Conservation (phyloP, 1,140 invertebrate genomes). For the Zaprionus taronus region DNA sequence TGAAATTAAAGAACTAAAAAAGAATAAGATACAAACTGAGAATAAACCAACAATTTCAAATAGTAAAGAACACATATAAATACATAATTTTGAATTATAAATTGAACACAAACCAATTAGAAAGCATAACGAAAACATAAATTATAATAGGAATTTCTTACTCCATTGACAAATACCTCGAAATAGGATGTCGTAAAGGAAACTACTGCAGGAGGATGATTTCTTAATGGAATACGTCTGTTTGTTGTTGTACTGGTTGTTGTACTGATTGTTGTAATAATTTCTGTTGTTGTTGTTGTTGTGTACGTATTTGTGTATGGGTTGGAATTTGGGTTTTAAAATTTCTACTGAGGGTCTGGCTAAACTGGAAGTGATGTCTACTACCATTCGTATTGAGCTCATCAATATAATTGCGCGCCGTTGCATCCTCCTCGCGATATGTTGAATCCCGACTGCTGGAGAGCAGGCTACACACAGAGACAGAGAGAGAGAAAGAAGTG, state of each 20-base stretch:
- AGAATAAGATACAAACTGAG: not conserved
- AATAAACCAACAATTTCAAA: not conserved
- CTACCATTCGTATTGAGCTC: conserved; percentile 78
- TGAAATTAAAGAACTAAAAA: not conserved
- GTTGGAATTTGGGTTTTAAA: conserved; percentile 81
- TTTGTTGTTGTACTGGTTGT: conserved; percentile 51
- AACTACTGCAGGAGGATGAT: conserved; percentile 85
- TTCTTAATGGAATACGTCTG: conserved; percentile 83
- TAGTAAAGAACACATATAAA: conserved; percentile 10
- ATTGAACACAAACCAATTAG: conserved; percentile 49
- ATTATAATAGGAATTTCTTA: conserved; percentile 70
- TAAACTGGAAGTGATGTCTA: conserved; percentile 57
- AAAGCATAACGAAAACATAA: conserved; percentile 52
- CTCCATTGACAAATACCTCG: conserved; percentile 84
- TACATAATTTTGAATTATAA: conserved; percentile 10
- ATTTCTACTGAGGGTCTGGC: conserved; percentile 79
- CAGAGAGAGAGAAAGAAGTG: not conserved
- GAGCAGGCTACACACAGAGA: conserved; percentile 87
- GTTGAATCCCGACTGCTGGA: conserved; percentile 88
- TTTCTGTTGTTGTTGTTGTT: conserved; percentile 68
- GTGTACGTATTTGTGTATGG: conserved; percentile 65
- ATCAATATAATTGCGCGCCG: conserved; percentile 52
- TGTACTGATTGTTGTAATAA: conserved; percentile 42
- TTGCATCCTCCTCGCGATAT: conserved; percentile 80
- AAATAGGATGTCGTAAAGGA: conserved; percentile 84